Conservation (phyloP, 2,797 vertebrate species). For the Enteromius mattozi region DNA sequence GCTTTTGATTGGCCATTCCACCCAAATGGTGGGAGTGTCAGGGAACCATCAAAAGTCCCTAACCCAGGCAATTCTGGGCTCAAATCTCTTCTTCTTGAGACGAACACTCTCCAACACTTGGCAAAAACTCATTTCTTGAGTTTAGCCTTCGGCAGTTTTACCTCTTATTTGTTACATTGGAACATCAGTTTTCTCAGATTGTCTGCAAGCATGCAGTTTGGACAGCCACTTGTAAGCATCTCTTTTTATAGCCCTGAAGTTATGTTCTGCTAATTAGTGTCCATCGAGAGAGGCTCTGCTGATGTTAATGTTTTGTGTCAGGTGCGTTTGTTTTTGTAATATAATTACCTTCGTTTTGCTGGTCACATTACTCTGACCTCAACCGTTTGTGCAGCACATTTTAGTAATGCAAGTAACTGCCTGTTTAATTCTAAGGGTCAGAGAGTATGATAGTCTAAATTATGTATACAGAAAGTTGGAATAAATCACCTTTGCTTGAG, state of each 20-base stretch:
- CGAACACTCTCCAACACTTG: too few relatives aligned
- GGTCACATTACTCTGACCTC: neutral
- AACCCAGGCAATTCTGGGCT: too few relatives aligned
- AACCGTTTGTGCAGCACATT: neutral
- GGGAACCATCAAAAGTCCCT: too few relatives aligned
- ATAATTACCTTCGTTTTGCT: slow-evolving; percentile 7
- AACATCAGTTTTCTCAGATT: neutral
- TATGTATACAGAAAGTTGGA: neutral
- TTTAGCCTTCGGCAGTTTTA: too few relatives aligned
- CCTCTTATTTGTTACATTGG: too few relatives aligned
- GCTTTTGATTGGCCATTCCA: too few relatives aligned
- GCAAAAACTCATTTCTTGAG: too few relatives aligned
- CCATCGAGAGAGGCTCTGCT: slow-evolving; percentile 10
- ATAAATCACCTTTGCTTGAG: slow-evolving; percentile 16
- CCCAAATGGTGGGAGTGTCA: too few relatives aligned
- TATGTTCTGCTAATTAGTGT: slow-evolving; percentile 22
- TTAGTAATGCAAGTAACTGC: neutral
- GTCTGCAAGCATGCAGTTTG: neutral
- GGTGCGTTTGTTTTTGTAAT: neutral
- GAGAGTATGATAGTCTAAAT: slow-evolving; percentile 11
- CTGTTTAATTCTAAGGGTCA: slow-evolving; percentile 14
- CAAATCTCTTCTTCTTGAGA: too few relatives aligned
- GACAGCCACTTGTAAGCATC: neutral
- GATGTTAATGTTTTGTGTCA: slow-evolving; percentile 10
- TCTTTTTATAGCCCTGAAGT: neutral